Evolutionary conservation across 2,888 invertebrate species (phyloP).

Genomic region (Andrena marginata): DNA sequence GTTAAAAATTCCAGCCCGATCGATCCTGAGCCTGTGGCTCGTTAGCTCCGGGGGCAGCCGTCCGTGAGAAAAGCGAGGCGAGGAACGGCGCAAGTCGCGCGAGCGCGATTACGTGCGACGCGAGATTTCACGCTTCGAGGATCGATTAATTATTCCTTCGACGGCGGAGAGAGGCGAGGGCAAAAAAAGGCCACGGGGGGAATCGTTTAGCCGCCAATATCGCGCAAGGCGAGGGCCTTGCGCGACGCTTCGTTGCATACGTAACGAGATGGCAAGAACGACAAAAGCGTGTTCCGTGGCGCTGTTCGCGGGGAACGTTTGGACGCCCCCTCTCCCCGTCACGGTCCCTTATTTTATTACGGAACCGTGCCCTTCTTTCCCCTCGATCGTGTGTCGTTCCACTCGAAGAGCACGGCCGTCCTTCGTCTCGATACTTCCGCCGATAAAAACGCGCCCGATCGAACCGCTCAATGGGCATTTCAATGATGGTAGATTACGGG

Average conservation of each 20-base stretch:
- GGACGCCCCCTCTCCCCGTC: neutral
- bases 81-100: conserved; percentile 47
- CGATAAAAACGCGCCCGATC: neutral
- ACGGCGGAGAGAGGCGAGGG: conserved; percentile 2
- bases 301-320: neutral
- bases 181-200: conserved; percentile 22
- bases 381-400: conserved; percentile 10
- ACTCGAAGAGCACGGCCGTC: neutral
- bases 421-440: conserved; percentile 19
- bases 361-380: neutral
- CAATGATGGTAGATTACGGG: neutral
- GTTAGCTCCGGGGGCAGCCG: conserved; percentile 41
- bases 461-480: no score
- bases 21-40: conserved; percentile 42
- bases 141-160: conserved; percentile 70
- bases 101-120: conserved; percentile 51
- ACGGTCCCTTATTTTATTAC: conserved; percentile 14
- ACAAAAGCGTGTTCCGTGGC: conserved; percentile 31
- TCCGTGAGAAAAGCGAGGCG: conserved; percentile 63
- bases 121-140: conserved; percentile 68
- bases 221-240: conserved; percentile 34
- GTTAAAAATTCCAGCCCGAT: conserved; percentile 35
- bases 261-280: conserved; percentile 61
- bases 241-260: conserved; percentile 62
- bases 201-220: conserved; percentile 58